phyloP scores from a whole-genome alignment of 2,888 invertebrate species.

The Dicycla oo region DNA sequence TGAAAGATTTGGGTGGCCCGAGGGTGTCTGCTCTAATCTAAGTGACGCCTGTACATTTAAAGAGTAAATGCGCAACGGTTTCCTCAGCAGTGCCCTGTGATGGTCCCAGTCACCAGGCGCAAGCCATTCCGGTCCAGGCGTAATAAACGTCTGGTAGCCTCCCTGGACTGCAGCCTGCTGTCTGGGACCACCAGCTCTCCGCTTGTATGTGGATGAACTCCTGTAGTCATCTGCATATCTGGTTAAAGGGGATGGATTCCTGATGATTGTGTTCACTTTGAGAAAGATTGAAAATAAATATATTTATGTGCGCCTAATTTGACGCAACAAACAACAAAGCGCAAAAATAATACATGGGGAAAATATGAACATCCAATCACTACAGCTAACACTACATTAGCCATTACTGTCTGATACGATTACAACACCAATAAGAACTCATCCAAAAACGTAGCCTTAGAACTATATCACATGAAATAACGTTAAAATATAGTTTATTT shows the following conservation, averaged over 20 bases:
- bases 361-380: neutral
- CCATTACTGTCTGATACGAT: neutral
- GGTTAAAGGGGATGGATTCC: neutral
- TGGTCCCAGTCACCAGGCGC: too few species aligned
- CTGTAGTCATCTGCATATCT: too few species aligned
- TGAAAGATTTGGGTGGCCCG: too few species aligned
- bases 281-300: neutral
- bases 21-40: too few species aligned
- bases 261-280: neutral
- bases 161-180: too few species aligned
- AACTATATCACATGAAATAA: neutral
- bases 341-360: neutral
- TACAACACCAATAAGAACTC: neutral
- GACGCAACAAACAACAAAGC: neutral
- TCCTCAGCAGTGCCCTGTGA: too few species aligned
- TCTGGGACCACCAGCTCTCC: too few species aligned
- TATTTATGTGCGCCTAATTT: neutral
- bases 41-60: too few species aligned
- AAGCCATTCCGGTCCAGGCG: too few species aligned
- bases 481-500: constrained; percentile 2
- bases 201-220: too few species aligned
- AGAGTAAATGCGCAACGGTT: too few species aligned
- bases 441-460: neutral
- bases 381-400: neutral
- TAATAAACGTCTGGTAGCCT: too few species aligned